Conservation (phyloP, 2,113 vertebrate genomes). For the Electrona antarctica region DNA sequence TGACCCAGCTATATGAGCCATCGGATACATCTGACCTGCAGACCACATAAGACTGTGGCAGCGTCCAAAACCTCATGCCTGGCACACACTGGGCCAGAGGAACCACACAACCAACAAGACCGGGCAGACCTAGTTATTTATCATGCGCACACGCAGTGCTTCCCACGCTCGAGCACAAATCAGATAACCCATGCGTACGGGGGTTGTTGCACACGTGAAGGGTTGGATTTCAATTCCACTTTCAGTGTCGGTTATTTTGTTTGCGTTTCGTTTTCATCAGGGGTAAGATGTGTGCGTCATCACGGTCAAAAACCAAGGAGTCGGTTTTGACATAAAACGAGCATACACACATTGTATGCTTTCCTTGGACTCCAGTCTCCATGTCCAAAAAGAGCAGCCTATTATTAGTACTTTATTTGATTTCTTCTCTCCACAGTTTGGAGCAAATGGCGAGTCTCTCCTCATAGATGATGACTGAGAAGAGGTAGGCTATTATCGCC, state of each 20-base stretch:
- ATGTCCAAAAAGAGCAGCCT: not conserved
- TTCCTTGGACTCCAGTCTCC: not conserved
- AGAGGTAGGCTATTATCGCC: slow-evolving; percentile 44
- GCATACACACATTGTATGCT: slow-evolving; percentile 18
- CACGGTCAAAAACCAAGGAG: slow-evolving; percentile 8
- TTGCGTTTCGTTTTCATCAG: not conserved
- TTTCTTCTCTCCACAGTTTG: slow-evolving; percentile 8
- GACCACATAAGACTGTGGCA: slow-evolving; percentile 44
- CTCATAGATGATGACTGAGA: slow-evolving; percentile 40
- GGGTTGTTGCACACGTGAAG: slow-evolving; percentile 22
- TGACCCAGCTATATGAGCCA: slow-evolving; percentile 37
- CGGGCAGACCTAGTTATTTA: slow-evolving; percentile 35
- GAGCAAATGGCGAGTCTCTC: slow-evolving; percentile 39
- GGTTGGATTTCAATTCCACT: slow-evolving; percentile 14
- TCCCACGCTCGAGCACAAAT: slow-evolving; percentile 43
- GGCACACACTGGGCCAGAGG: slow-evolving; percentile 31
- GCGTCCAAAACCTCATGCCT: slow-evolving; percentile 57
- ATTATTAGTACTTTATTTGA: too few species aligned
- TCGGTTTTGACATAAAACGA: slow-evolving; percentile 40
- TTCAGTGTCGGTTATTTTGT: not conserved
- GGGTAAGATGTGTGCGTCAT: slow-evolving; percentile 19
- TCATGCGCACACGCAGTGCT: slow-evolving; percentile 43
- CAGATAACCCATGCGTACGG: slow-evolving; percentile 21
- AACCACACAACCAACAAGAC: slow-evolving; percentile 61
- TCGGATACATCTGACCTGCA: slow-evolving; percentile 61